A percentile compares a stretch with the other conserved stretches of the same genome.
Conservation (phyloP, 2,797 vertebrate species). For the Pyrocephalus nanus region DNA sequence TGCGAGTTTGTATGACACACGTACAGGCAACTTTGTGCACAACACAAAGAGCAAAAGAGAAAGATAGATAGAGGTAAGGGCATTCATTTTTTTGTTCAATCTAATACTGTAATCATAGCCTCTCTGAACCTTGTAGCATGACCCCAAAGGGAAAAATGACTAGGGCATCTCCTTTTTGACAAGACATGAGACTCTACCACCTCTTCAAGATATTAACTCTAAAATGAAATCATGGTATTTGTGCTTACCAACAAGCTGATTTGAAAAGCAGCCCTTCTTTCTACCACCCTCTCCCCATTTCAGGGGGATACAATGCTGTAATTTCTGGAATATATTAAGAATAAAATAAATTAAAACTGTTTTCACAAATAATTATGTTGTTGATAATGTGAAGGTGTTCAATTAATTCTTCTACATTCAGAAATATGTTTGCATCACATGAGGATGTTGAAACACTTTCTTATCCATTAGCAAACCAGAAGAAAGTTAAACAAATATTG, state of each 20-base stretch:
- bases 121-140: neutral
- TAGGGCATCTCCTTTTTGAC: neutral
- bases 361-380: neutral
- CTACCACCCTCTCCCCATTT: neutral
- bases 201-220: neutral
- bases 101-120: neutral
- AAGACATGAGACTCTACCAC: neutral
- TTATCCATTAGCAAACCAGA: neutral
- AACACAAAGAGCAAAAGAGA: neutral
- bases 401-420: neutral
- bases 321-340: neutral
- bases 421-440: neutral
- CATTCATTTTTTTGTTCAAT: neutral
- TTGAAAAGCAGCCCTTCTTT: neutral
- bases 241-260: neutral
- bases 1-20: neutral
- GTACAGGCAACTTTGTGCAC: neutral
- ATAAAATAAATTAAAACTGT: neutral
- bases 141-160: neutral
- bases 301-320: neutral
- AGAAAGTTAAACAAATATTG: neutral
- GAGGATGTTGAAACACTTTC: neutral
- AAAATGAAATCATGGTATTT: neutral
- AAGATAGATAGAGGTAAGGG: accelerated
- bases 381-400: neutral